These are phyloP conservation scores for Cremastobaeus sp. DNA, from an alignment of 2,888 invertebrate genomes.

Conservation along the genomic window DNA sequence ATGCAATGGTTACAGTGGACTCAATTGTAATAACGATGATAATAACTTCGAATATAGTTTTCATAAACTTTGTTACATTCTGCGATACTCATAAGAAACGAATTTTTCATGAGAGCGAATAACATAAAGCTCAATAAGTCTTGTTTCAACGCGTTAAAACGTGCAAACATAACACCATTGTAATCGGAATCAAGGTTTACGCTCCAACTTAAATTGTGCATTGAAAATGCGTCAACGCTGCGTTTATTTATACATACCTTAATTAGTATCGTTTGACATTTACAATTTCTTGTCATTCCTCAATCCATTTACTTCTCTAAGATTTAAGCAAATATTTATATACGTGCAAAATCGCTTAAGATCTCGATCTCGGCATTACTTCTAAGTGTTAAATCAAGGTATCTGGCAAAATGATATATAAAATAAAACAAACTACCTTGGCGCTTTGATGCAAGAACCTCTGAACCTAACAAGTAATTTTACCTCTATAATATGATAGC, in stretches of 20 bases:
- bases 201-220: conserved; percentile 11
- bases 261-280: conserved; percentile 17
- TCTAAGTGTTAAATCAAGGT: conserved; percentile 35
- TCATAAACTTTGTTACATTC: conserved; percentile 23
- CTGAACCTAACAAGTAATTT: conserved; percentile 25
- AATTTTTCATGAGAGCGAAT: conserved; percentile 3
- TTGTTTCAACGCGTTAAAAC: conserved; percentile 12
- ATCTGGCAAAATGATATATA: conserved; percentile 26
- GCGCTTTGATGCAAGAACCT: conserved; percentile 37
- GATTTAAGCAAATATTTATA: conserved; percentile 37
- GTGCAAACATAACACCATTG: conserved; percentile 24
- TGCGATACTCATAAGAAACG: conserved; percentile 14
- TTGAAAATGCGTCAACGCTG: conserved; percentile 11
- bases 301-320: conserved; percentile 71
- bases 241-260: conserved; percentile 11
- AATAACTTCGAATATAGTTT: conserved; percentile 41
- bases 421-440: conserved; percentile 26
- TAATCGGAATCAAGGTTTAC: conserved; percentile 15
- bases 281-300: conserved; percentile 55
- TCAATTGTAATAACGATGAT: conserved; percentile 64
- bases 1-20: conserved; percentile 66
- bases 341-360: conserved; percentile 31
- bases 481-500: conserved; percentile 16
- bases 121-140: conserved; percentile 13
- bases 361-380: conserved; percentile 46